Conservation (phyloP, 2,888 invertebrate genomes). For the Lypha dubia region DNA sequence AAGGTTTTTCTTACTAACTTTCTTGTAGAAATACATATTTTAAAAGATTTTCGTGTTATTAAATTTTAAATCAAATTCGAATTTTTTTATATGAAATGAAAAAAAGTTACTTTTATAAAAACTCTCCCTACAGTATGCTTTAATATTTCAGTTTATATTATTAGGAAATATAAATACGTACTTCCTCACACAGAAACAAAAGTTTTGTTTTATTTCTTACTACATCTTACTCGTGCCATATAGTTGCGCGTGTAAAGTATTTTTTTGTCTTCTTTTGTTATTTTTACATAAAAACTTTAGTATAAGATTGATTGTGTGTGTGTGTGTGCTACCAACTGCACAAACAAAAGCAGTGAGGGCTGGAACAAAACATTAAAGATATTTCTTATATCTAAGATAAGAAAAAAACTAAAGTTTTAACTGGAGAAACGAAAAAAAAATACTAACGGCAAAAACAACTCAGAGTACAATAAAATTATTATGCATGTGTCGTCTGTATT, state of each 20-base stretch:
- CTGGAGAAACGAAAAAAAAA: neutral
- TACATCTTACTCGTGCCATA: too few relatives aligned
- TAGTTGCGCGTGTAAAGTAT: too few relatives aligned
- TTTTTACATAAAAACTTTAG: too few relatives aligned
- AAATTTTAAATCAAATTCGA: neutral
- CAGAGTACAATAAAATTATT: conserved; percentile 34
- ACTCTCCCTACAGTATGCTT: neutral
- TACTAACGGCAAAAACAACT: conserved; percentile 13
- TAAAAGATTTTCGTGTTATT: neutral
- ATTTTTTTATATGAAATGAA: neutral
- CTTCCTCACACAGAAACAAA: too few relatives aligned
- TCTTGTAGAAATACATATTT: neutral
- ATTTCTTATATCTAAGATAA: too few relatives aligned
- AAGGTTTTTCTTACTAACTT: neutral
- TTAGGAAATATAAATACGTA: neutral
- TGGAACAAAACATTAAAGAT: neutral
- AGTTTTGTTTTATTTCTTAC: too few relatives aligned
- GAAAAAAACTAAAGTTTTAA: neutral
- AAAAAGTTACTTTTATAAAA: neutral
- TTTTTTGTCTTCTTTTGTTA: too few relatives aligned
- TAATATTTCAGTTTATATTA: neutral
- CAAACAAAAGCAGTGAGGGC: neutral
- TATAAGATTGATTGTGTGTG: neutral
- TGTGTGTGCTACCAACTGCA: neutral
- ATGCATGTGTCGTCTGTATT: conserved; percentile 42